Percentiles rank a stretch among this genome's conserved stretches.
phyloP scores from a whole-genome alignment of 1,140 invertebrate genomes.

The Leptopilina boulardi region DNA sequence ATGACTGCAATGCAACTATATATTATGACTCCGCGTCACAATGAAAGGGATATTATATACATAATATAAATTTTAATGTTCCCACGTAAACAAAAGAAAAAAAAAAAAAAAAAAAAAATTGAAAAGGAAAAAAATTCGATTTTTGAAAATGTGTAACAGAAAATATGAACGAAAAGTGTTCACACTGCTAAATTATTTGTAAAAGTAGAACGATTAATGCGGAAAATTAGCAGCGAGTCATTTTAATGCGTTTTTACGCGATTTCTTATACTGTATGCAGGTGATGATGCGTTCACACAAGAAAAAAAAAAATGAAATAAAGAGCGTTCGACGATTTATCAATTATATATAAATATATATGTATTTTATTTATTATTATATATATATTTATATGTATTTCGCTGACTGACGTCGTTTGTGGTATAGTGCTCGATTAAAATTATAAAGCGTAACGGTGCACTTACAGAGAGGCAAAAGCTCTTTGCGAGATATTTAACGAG shows the following conservation, averaged over 20 bases:
- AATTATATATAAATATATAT: no score
- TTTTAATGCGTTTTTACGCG: conserved; percentile 34
- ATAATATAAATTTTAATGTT: conserved; percentile 30
- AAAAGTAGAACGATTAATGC: conserved; percentile 26
- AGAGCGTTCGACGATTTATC: conserved; percentile 37
- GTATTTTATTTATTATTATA: no score
- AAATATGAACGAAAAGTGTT: conserved; percentile 35
- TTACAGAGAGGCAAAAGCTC: conserved; percentile 24
- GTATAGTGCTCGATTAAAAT: conserved; percentile 12
- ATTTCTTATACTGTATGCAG: conserved; percentile 20
- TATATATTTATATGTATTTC: no score
- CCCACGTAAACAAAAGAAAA: background rate
- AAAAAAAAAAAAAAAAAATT: background rate
- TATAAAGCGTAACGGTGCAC: conserved; percentile 28
- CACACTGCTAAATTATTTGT: conserved; percentile 49
- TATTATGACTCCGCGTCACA: conserved; percentile 18
- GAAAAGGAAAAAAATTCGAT: background rate
- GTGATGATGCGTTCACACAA: conserved; percentile 41
- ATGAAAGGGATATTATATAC: conserved; percentile 21
- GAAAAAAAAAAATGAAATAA: background rate
- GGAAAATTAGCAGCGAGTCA: conserved; percentile 33
- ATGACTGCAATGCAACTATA: conserved; percentile 44
- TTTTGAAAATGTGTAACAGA: conserved; percentile 33
- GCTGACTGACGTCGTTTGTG: conserved; percentile 24
- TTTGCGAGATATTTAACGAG: conserved; percentile 54